A percentile compares a stretch with the other conserved stretches of the same genome.
Conservation (phyloP, 2,888 invertebrate species). For the Caenorhabditis afra region DNA sequence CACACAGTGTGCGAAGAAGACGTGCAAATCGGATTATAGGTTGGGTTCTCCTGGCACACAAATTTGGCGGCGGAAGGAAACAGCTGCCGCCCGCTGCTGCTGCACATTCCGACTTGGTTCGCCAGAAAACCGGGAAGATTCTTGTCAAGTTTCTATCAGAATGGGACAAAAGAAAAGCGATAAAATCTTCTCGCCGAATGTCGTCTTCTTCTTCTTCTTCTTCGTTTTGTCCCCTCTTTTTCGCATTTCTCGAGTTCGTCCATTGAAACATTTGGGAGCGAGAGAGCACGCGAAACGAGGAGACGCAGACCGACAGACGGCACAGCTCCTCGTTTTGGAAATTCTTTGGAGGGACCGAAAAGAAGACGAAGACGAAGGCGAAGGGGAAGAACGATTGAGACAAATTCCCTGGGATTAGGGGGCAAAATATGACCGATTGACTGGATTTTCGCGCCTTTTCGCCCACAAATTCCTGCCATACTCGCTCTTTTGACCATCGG, state of each 20-base stretch:
- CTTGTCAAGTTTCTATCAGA: conserved; percentile 28
- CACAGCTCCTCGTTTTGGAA: conserved; percentile 13
- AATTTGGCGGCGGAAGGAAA: background rate
- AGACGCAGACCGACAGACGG: background rate
- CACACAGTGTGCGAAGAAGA: background rate
- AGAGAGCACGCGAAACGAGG: background rate
- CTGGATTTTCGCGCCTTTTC: conserved; percentile 1
- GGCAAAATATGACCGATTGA: conserved; percentile 26
- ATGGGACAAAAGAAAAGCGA: conserved; percentile 26
- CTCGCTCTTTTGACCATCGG: conserved; percentile 11
- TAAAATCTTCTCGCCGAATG: conserved; percentile 28
- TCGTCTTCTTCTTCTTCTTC: conserved; percentile 15
- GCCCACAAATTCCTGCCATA: background rate
- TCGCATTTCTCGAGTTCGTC: conserved; percentile 9
- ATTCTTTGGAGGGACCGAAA: conserved; percentile 13
- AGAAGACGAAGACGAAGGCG: too few species aligned
- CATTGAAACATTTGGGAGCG: conserved; percentile 43
- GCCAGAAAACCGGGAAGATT: background rate
- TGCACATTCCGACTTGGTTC: background rate
- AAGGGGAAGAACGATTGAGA: conserved; percentile 28
- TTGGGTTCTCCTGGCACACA: background rate
- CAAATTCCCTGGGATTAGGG: conserved; percentile 37
- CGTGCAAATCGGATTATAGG: background rate
- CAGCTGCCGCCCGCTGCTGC: too few species aligned
- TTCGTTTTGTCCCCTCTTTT: conserved; percentile 2